These are phyloP conservation scores for Apistogramma diplotaenia DNA, from an alignment of 2,113 vertebrate species.

Conservation along the genomic window DNA sequence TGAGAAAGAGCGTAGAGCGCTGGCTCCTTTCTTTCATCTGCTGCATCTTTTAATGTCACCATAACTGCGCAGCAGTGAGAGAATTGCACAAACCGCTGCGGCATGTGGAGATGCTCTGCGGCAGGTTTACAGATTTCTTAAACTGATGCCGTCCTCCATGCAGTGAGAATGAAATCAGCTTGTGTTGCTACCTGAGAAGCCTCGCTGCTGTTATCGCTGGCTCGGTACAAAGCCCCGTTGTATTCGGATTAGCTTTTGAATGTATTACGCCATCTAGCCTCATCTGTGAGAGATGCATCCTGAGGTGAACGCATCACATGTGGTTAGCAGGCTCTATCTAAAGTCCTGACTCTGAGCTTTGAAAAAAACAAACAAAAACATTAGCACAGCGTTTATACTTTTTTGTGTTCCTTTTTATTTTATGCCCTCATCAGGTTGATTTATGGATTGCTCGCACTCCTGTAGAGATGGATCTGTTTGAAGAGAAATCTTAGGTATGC, in stretches of 20 bases:
- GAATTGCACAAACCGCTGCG: not conserved
- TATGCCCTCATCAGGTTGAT: constrained; percentile 52
- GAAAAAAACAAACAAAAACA: not conserved
- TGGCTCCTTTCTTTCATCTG: not conserved
- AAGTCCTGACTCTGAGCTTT: not conserved
- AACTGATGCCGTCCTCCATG: not conserved
- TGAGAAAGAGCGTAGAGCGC: not conserved
- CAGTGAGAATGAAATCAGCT: constrained; percentile 13
- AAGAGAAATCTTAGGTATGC: constrained; percentile 72
- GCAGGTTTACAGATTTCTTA: not conserved
- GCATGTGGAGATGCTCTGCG: constrained; percentile 6
- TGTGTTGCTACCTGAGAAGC: constrained; percentile 34
- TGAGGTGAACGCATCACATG: not conserved
- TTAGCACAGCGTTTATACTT: not conserved
- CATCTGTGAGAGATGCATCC: constrained; percentile 21
- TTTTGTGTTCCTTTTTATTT: constrained; percentile 13
- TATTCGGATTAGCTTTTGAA: constrained; percentile 38
- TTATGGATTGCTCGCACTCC: constrained; percentile 39
- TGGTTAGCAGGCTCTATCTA: not conserved
- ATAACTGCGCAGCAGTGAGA: not conserved
- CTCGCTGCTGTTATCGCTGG: constrained; percentile 10
- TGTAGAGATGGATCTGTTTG: constrained; percentile 59
- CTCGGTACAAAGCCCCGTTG: constrained; percentile 26
- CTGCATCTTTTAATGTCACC: constrained; percentile 4
- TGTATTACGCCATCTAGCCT: constrained; percentile 60